A percentile compares a stretch with the other conserved stretches of the same genome.
phyloP scores from a whole-genome alignment of 2,888 invertebrate species.

The Drosophila longiperda region DNA sequence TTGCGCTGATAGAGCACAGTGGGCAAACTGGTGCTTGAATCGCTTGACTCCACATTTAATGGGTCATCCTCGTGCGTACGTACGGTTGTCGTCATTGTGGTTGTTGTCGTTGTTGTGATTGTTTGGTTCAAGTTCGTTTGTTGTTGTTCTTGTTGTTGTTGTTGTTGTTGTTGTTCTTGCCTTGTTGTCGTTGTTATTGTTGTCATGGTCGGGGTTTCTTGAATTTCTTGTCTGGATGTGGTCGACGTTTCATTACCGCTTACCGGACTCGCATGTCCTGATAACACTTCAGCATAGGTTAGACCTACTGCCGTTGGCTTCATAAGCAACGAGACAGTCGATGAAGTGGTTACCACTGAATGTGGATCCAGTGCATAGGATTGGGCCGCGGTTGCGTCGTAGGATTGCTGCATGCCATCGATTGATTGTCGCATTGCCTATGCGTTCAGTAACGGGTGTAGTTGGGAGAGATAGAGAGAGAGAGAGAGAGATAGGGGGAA shows the following conservation, averaged over 20 bases:
- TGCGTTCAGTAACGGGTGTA: constrained; percentile 61
- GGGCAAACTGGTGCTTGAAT: constrained; percentile 32
- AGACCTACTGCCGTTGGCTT: constrained; percentile 84
- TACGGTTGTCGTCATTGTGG: constrained; percentile 45
- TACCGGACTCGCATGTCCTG: constrained; percentile 86
- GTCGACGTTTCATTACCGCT: constrained; percentile 71
- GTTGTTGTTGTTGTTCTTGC: constrained; percentile 38
- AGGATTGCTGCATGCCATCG: constrained; percentile 89
- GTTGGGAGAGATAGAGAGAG: constrained; percentile 68
- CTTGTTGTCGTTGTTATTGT: constrained; percentile 48
- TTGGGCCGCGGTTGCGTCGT: constrained; percentile 89
- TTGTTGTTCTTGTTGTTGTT: constrained; percentile 30
- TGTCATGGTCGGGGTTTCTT: constrained; percentile 32
- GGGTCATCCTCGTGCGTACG: constrained; percentile 48
- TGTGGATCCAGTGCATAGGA: constrained; percentile 92
- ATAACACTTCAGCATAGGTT: constrained; percentile 90
- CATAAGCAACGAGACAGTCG: constrained; percentile 85
- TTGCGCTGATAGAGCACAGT: constrained; percentile 49
- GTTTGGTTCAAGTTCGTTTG: constrained; percentile 44
- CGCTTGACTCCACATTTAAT: constrained; percentile 24
- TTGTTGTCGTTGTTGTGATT: constrained; percentile 50
- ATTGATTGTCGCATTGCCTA: constrained; percentile 86
- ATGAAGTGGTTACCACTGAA: constrained; percentile 86
- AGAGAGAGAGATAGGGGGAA: constrained; percentile 82
- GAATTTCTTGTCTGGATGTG: constrained; percentile 40